A percentile compares a stretch with the other conserved stretches of the same genome.
Evolutionary conservation across 2,888 invertebrate genomes (phyloP).

Genomic region (Eupithecia exiguata): DNA sequence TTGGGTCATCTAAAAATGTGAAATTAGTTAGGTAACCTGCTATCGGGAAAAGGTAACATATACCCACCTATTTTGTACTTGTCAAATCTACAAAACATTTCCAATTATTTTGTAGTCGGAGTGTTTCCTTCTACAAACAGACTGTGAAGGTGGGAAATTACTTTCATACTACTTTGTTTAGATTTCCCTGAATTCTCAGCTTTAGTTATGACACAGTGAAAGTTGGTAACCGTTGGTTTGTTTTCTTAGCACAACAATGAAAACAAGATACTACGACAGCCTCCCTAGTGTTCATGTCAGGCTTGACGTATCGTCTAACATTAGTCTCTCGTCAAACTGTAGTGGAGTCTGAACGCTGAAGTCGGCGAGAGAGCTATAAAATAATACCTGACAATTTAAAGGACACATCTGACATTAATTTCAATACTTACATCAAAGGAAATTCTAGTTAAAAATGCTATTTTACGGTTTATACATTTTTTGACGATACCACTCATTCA

Average conservation of each 20-base stretch:
- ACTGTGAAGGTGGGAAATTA: conserved; percentile 20
- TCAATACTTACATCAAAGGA: no score
- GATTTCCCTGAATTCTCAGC: conserved; percentile 45
- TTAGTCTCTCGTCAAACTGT: no score
- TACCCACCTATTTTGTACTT: not conserved
- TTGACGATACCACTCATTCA: no score
- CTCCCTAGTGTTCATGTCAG: no score
- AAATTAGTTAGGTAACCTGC: not conserved
- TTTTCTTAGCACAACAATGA: not conserved
- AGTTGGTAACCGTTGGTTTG: not conserved
- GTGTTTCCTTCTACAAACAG: conserved; percentile 13
- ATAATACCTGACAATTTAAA: no score
- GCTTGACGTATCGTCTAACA: no score
- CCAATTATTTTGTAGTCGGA: not conserved
- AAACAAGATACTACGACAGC: not conserved
- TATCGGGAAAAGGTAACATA: not conserved
- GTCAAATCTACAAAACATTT: not conserved
- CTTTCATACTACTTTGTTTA: conserved; percentile 28
- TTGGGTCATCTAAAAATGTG: not conserved
- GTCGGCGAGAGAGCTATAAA: no score
- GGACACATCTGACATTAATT: no score
- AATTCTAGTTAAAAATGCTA: no score
- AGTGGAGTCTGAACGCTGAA: no score
- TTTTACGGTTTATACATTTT: no score
- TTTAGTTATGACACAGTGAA: conserved; percentile 22